Percentiles rank a stretch among this genome's conserved stretches.
Evolutionary conservation across 2,888 invertebrate species (phyloP).

Genomic region (Temnothorax unifasciatus): DNA sequence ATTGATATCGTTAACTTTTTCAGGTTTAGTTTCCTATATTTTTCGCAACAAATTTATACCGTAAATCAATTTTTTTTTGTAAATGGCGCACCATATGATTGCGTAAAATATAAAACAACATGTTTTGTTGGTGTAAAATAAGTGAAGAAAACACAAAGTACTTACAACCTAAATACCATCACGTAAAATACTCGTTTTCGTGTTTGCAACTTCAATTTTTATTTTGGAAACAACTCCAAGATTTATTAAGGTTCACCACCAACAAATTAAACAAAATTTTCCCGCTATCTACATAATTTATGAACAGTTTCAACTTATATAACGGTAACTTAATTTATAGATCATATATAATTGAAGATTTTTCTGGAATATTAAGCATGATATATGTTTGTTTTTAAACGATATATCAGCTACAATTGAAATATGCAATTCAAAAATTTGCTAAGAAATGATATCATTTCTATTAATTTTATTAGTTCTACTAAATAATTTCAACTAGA

Average conservation of each 20-base stretch:
- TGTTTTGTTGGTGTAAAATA: constrained; percentile 67
- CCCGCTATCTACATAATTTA: constrained; percentile 23
- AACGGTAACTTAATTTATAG: constrained; percentile 28
- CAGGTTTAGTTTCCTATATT: constrained; percentile 10
- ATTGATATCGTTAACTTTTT: neutral
- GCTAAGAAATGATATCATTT: constrained; percentile 11
- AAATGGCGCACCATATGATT: constrained; percentile 2
- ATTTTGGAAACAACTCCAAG: constrained; percentile 43
- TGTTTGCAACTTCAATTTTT: constrained; percentile 53
- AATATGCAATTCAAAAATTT: neutral
- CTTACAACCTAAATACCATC: constrained; percentile 64
- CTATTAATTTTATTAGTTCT: too few species aligned
- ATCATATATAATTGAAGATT: constrained; percentile 20
- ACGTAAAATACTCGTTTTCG: constrained; percentile 58
- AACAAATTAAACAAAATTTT: constrained; percentile 30
- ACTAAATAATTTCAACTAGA: constrained; percentile 9
- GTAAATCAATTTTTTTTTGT: constrained; percentile 7
- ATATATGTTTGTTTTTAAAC: neutral
- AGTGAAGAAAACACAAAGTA: constrained; percentile 67
- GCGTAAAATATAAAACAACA: constrained; percentile 59
- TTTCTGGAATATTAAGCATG: neutral
- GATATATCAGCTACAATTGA: neutral
- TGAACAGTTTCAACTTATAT: constrained; percentile 6
- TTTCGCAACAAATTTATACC: constrained; percentile 5
- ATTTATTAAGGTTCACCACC: constrained; percentile 49